Evolutionary conservation across 2,797 vertebrate genomes (phyloP), one percentile per base, ranked within the genome.

Genomic region (Danio choprae): DNA sequence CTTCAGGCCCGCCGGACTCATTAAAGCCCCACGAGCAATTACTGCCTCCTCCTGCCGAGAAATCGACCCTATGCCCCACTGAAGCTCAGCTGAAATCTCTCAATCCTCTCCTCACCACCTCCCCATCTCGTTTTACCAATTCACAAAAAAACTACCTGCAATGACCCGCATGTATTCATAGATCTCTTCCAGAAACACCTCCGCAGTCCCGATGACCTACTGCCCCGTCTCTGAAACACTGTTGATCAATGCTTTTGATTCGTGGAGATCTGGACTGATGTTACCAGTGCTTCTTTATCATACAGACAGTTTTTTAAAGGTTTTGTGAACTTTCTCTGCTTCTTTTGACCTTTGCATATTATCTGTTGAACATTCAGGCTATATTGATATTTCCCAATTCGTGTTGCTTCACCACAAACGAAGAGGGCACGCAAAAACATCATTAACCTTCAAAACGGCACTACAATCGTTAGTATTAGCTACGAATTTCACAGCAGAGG

Each of bases 1-100:
- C 72, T 84, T 55, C 58, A 71, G 70, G 62, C 81, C 68, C 13
- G 22, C 41, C 22, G 76, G 78, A 84, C 83, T 87, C 83, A 82
- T 87, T 87, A 87, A 53, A 46, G 68, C 74, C 75, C 67, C 29
- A 29, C 67, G 56, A 73, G 84, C 83, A 84, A 85, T 85, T 84
- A 84, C 77, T 63, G 63, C 46, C 67, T 72, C 69, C 74, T 77
- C 70, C 62, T 84, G 71, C 78, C 56, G 80, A 84, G 81, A 85
- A 86, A 81, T 63, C 36, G 70, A 82, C 81, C 78, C 63, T 55
- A 63, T 68, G 60, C 48, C 59, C 48, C 69, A 18, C 48, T 73
- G 71, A 62, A 59, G 50, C 69, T 48, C n/a, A 22, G 64, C 29
- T 70, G 18, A 83, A 77, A 77, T 79, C 69, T 63, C n/a, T 70